Percentiles rank a stretch among this genome's conserved stretches.
Conservation (phyloP, 2,888 invertebrate genomes). For the Lysandra bellargus region DNA sequence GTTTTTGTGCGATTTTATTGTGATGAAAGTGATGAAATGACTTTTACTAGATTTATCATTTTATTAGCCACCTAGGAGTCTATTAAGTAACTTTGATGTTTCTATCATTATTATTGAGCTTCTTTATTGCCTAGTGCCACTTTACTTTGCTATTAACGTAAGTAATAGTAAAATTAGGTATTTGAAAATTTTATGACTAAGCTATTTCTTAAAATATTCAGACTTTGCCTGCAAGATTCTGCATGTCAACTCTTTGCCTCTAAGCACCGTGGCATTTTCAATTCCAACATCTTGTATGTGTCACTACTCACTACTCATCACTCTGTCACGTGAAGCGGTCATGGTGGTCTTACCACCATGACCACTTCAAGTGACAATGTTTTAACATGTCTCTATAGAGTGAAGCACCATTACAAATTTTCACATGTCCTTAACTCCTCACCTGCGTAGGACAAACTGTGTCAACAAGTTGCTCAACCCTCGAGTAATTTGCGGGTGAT, state of each 20-base stretch:
- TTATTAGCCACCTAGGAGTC: background rate
- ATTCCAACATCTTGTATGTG: background rate
- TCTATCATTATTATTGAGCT: too few species aligned
- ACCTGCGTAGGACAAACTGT: conserved; percentile 4
- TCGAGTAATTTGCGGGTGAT: background rate
- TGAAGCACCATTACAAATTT: background rate
- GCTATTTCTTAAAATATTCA: background rate
- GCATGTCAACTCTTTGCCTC: background rate
- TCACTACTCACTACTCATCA: background rate
- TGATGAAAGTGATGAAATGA: background rate
- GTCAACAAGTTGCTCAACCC: conserved; percentile 22
- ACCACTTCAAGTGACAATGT: background rate
- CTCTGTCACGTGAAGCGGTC: background rate
- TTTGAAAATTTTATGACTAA: background rate
- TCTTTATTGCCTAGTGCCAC: background rate
- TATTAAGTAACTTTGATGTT: too few species aligned
- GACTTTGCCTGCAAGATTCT: background rate
- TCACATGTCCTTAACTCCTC: background rate
- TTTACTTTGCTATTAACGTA: background rate
- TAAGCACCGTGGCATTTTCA: background rate
- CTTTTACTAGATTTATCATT: background rate
- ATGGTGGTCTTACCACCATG: background rate
- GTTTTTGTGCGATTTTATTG: background rate
- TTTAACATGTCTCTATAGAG: background rate
- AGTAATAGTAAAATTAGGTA: background rate